Base-by-base conservation (phyloP, 2,888 invertebrate species). In the Masnerella sp. region DNA sequence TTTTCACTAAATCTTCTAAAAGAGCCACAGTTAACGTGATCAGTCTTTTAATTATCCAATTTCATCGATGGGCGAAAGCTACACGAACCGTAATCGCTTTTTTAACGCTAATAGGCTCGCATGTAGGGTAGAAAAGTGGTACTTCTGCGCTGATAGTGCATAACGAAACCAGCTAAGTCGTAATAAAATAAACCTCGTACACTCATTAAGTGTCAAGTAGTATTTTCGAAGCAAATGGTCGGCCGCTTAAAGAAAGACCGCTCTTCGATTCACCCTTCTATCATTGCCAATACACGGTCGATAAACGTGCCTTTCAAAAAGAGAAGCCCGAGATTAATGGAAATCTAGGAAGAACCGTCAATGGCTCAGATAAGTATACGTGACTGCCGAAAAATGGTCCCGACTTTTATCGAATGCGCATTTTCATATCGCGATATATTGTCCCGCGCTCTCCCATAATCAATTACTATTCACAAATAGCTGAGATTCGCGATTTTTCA, bases 361-460 rank as follows among this genome's bases (percentile, higher is more conserved):
- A 22, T 15, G 22, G 25, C 32, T 25, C 18, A 64, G 64, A 65
- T 65, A 47, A 65, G 49, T n/a, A n/a, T 42, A 40, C 30, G 65
- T 11, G 40, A 49, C 56, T 49, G 32, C 32, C 56, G 30, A 47
- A 67, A 67, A 67, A 56, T 65, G 54, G 22, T 18, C 56, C 17
- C 28, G 20, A 54, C 30, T 56, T 52, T 49, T 54, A 65, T 56
- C 56, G 49, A n/a, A 38, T 47, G 11, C 25, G 45, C 12, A 56
- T 47, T 56, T 36, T 49, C 49, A 49, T n/a, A 42, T 32, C 14
- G 38, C 38, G 52, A 52, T 52, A 18, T 22, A 52, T 43, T 20
- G 59, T 47, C 28, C 15, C 45, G 20, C 17, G 43, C 8, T 20
- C 25, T 17, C 9, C 34, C 15, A 9, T 11, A 18, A 34, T 34